Conservation (phyloP, 1,140 invertebrate genomes). For the Nautilus pompilius region DNA sequence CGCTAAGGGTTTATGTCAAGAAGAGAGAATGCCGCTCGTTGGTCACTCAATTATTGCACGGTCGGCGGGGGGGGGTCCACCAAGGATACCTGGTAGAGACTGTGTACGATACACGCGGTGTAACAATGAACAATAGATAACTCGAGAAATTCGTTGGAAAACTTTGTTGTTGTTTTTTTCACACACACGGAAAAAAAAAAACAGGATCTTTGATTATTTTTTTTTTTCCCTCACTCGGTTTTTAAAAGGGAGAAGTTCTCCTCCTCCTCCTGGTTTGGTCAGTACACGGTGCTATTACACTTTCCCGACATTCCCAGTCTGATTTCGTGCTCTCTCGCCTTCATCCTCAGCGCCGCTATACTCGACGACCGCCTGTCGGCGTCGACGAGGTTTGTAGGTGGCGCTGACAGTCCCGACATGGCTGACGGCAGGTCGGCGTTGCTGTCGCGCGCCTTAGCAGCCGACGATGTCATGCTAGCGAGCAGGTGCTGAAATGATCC, state of each 20-base stretch:
- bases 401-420: slow-evolving; percentile 50
- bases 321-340: slow-evolving; percentile 86
- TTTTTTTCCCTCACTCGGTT: not conserved
- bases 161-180: too few relatives aligned
- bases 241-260: not conserved
- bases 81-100: too few relatives aligned
- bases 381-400: slow-evolving; percentile 23
- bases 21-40: too few relatives aligned
- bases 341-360: slow-evolving; percentile 80
- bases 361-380: slow-evolving; percentile 79
- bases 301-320: slow-evolving; percentile 60
- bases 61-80: too few relatives aligned
- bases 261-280: not conserved
- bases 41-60: too few relatives aligned
- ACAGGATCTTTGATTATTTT: not conserved
- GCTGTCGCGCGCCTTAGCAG: slow-evolving; percentile 61
- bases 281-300: slow-evolving; percentile 16
- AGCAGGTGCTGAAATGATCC: slow-evolving; percentile 81
- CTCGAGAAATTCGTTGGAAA: too few relatives aligned
- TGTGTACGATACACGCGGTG: too few relatives aligned
- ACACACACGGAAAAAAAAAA: too few relatives aligned
- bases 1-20: too few relatives aligned
- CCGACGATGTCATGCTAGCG: slow-evolving; percentile 69
- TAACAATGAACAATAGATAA: too few relatives aligned
- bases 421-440: slow-evolving; percentile 41